Evolutionary conservation across 2,113 vertebrate genomes (phyloP), one percentile per base, ranked within the genome.

Genomic region (Ciconia stormi): DNA sequence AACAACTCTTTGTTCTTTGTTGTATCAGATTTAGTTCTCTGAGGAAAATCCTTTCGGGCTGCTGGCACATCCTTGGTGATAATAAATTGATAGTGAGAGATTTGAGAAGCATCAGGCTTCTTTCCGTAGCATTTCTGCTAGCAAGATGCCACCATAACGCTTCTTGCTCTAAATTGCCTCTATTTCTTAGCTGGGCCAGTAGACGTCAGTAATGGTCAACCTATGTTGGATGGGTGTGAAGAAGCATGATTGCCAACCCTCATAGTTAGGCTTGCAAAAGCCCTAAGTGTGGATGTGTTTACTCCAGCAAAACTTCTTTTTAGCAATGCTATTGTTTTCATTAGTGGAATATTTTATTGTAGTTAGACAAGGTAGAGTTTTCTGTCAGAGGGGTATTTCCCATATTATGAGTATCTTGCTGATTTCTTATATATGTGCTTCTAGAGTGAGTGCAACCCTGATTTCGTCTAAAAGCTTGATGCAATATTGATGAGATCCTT

Each of bases 131-230:
- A 0, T 32, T 87, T 53, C 29, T 82, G 40, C 38, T 46, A 4
- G 27, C 12, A 34, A 69, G 40, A 34, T 79, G 62, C 26, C n/a
- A 55, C 42, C 3, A 3, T 61, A n/a, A 38, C 14, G 3, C 47
- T 73, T 46, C 32, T 53, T 71, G 26, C 36, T 78, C 8, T 83
- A 21, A 55, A n/a, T 21, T 82, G 53, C 27, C 59, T 63, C 56
- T 50, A 3, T 62, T 56, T 44, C 65, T 84, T 81, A 82, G 56
- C 70, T n/a, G 87, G n/a, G 47, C 93, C 87, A 84, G 72, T 47
- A 94, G 87, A 94, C 65, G 8, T 90, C 92, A 87, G 65, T 85
- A 10, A 84, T 56, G 84, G 52, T 58, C 80, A 92, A 6, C 77
- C 72, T 87, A n/a, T 4, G 0, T 26, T 59, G 91, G 40, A 4